Evolutionary conservation across 2,113 vertebrate genomes (phyloP), one percentile per base, ranked within the genome.

Genomic region (Spizaetus ornatus): DNA sequence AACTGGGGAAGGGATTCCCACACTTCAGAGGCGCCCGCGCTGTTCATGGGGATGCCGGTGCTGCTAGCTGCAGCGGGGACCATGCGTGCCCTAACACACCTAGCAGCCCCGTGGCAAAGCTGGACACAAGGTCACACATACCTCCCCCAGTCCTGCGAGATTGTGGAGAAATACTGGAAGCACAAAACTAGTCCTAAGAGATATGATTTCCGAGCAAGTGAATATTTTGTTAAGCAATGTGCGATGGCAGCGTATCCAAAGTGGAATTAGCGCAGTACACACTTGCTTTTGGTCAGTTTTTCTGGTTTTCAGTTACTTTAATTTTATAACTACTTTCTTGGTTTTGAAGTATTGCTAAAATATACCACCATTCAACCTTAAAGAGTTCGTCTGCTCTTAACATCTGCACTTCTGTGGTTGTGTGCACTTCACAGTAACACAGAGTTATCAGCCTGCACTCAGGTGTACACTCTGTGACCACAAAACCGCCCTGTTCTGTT

Each of bases 11-110:
- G 43, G 17, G n/a, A 40, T 32, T 38, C 23, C 10, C 13, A 31
- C 1, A 0, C 3, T 48, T 81, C 43, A 55, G 53, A 59, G 14
- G 8, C 3, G 0, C 15, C 34, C 38, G 9, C 0, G 1, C 34
- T 53, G 5, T 10, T 48, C 27, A 1, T 4, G 1, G 34, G 11
- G 21, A 27, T 43, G 16, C 26, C 12, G 26, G 15, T 42, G 42
- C 14, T 90, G 19, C 27, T 1, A 1, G 6, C 27, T 70, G 55
- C n/a, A 42, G 7, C 3, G 1, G 2, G 3, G 15, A 52, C 20
- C 22, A 0, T 2, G 0, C 11, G 7, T 18, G 10, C 5, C 38
- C 58, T 20, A 29, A 34, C 27, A 27, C 12, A 4, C 26, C 20
- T 8, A 8, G 15, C 9, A 73, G 55, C 21, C n/a, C 36, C 10